Percentiles rank a stretch among this genome's conserved stretches.
Evolutionary conservation across 2,113 vertebrate species (phyloP).

Genomic region (Pholis gunnellus): DNA sequence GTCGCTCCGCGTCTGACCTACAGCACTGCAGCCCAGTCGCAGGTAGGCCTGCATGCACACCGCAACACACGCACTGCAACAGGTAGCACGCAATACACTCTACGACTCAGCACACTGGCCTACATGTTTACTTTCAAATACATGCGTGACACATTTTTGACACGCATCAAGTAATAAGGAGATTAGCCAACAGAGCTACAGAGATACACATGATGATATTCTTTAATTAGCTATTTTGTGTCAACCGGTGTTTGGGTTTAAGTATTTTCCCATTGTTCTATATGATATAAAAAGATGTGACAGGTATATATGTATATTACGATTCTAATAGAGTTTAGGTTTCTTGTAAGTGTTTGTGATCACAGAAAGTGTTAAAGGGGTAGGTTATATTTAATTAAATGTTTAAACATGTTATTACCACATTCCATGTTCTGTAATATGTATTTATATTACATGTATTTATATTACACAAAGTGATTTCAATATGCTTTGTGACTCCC

Average conservation of each 20-base stretch:
- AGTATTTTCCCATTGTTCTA: neutral
- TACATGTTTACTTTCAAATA: neutral
- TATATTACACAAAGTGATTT: neutral
- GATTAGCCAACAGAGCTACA: neutral
- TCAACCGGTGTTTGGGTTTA: no score
- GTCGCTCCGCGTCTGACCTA: conserved; percentile 45
- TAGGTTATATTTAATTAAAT: neutral
- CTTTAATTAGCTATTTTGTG: neutral
- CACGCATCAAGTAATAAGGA: neutral
- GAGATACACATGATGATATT: neutral
- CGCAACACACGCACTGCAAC: neutral
- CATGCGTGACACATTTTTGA: neutral
- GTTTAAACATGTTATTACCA: neutral
- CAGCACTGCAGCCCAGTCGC: conserved; percentile 64
- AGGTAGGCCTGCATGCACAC: conserved; percentile 62
- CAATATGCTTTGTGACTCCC: neutral
- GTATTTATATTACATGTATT: neutral
- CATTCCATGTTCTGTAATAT: neutral
- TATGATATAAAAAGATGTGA: neutral
- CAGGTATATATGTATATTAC: neutral
- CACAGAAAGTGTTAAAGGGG: neutral
- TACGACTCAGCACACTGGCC: neutral
- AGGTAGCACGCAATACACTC: neutral
- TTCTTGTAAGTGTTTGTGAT: neutral
- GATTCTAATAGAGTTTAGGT: no score